Percentiles rank a stretch among this genome's conserved stretches.
Evolutionary conservation across 2,888 invertebrate genomes (phyloP).

Genomic region (Laothoe populi): DNA sequence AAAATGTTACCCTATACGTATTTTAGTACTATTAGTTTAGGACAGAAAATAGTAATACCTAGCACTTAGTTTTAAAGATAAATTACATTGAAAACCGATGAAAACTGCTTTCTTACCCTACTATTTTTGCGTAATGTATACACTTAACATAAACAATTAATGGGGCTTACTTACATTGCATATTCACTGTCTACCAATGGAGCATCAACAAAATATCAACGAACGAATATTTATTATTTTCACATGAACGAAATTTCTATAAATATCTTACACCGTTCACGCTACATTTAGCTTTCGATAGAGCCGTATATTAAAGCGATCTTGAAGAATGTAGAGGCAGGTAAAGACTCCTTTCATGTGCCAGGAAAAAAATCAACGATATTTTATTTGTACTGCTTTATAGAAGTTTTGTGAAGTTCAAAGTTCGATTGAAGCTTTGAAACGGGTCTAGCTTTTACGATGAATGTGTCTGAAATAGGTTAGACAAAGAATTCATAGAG

Average conservation of each 20-base stretch:
- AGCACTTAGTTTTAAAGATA: too few relatives aligned
- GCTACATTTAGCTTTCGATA: conserved; percentile 11
- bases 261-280: conserved; percentile 5
- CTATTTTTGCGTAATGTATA: too few relatives aligned
- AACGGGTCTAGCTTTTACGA: neutral
- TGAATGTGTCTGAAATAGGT: neutral
- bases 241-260: neutral
- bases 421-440: neutral
- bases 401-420: neutral
- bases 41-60: too few relatives aligned
- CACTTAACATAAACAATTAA: too few relatives aligned
- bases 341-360: conserved; percentile 16
- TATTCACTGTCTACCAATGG: too few relatives aligned
- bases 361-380: neutral
- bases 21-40: too few relatives aligned
- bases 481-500: neutral
- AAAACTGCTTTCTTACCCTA: too few relatives aligned
- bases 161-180: too few relatives aligned
- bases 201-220: neutral
- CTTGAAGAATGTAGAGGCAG: neutral
- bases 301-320: conserved; percentile 13
- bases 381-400: neutral
- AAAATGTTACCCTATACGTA: too few relatives aligned
- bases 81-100: too few relatives aligned
- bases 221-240: neutral